A percentile compares a stretch with the other conserved stretches of the same genome.
phyloP scores from a whole-genome alignment of 2,113 vertebrate genomes.

The Sebastes fasciatus region DNA sequence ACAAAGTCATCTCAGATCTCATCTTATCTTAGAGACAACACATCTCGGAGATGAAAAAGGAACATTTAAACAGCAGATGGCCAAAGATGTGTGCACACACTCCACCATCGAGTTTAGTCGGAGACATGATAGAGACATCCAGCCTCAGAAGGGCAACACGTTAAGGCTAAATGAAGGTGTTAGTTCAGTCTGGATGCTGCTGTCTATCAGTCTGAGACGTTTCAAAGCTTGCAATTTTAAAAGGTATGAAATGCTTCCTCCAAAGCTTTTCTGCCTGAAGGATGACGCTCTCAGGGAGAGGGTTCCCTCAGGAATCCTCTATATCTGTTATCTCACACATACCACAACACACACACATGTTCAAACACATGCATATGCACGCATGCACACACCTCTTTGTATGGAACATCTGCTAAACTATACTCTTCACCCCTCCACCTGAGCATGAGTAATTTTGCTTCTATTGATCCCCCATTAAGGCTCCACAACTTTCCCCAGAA shows the following conservation, averaged over 20 bases:
- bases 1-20: conserved; percentile 50
- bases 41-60: conserved; percentile 45
- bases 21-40: conserved; percentile 51
- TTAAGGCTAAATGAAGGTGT: conserved; percentile 54
- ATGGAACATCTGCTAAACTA: conserved; percentile 73
- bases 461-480: conserved; percentile 74
- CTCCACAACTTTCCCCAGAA: conserved; percentile 56
- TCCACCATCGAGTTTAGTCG: conserved; percentile 45
- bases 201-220: conserved; percentile 45
- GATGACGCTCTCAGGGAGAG: conserved; percentile 49
- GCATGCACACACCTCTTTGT: conserved; percentile 35
- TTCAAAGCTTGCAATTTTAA: conserved; percentile 65
- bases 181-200: conserved; percentile 54
- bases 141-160: conserved; percentile 24
- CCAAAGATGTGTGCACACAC: conserved; percentile 18
- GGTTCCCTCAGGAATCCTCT: conserved; percentile 55
- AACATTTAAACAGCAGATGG: conserved; percentile 53
- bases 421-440: conserved; percentile 64
- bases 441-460: conserved; percentile 54
- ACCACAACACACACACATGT: conserved; percentile 40
- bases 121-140: conserved; percentile 32
- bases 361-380: conserved; percentile 47
- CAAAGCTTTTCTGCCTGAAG: conserved; percentile 56
- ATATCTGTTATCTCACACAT: conserved; percentile 48
- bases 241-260: conserved; percentile 45